Base-by-base conservation (phyloP, 2,797 vertebrate genomes). In the Myotis myotis region DNA sequence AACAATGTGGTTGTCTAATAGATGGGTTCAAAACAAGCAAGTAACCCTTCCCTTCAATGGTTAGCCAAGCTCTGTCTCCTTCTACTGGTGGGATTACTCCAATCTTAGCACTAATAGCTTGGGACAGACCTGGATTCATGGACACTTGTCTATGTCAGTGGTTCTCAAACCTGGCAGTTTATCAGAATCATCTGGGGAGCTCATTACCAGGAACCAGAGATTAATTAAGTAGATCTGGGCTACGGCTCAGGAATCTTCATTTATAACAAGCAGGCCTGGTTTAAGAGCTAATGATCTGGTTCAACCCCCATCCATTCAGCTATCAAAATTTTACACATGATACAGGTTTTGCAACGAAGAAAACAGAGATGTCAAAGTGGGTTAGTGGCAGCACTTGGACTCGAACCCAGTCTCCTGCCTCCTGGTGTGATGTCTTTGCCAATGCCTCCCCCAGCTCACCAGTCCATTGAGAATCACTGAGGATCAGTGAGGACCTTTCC, bases 211-310 rank as follows among this genome's bases (percentile, higher is more conserved):
- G 62, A 64, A 64, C 62, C 25, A 55, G 80, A 83, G 66, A 51
- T 30, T 75, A 33, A 74, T 88, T 38, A 38, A 55, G 70, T 44
- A 85, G 76, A 79, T 89, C 44, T 74, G 47, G 68, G 72, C 33
- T 66, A 12, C 11, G 28, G 60, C 70, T 44, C 30, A 79, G 76
- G 19, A 90, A 91, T 72, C 57, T 96, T 84, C 78, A 82, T 93
- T 93, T 90, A 76, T 47, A 71, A 79, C 8, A 85, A 81, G 57
- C 49, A 95, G 16, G 60, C n/a, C 15, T 70, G 5, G 51, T 85
- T 84, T 78, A 94, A 83, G 72, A 93, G 87, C n/a, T 41, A 84
- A 20, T 36, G 72, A 62, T 84, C 83, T 89, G 49, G 8, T 91
- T 93, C 51, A 62, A 33, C 28, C 1, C 0, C 28, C 44, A 90